Evolutionary conservation across 2,797 vertebrate genomes (phyloP), one percentile per base, ranked within the genome.

Genomic region (Kryptopterus vitreolus): DNA sequence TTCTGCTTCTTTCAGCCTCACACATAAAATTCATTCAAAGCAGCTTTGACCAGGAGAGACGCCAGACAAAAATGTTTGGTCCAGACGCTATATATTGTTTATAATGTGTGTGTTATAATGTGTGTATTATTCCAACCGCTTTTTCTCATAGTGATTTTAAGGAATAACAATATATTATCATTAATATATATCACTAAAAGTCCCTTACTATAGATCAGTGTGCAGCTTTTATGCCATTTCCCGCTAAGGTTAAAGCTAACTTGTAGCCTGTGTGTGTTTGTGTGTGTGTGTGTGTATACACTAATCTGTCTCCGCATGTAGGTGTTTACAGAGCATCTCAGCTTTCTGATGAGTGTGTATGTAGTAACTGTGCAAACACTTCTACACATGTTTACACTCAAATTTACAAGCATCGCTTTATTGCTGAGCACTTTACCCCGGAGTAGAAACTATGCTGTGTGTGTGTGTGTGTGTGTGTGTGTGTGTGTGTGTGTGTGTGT

Each of bases 1-100:
- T 50, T 48, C 62, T 58, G 74, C 78, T 68, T 65, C 79, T 73
- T 77, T 62, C 75, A 50, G 76, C 68, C 57, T 24, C 87, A 90
- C 93, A 97, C 95, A 97, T 93, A 95, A 94, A 95, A 90, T 90
- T 94, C 95, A 95, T 98, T 98, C 94, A 97, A 94, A 94, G 93
- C 88, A 90, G 89, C 88, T 92, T 89, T 85, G 92, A 90, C 83
- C 50, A 80, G 76, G 90, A 89, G 90, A 92, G 92, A 93, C n/a
- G n/a, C 92, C 78, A 86, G 80, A 82, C 76, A 65, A 82, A 82
- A n/a, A n/a, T n/a, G n/a, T n/a, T n/a, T n/a, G n/a, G n/a, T n/a
- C n/a, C 61, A 72, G 15, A 50, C 43, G 50, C 65, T 13, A 6
- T 1, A 50, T 43, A 50, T n/a, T n/a, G n/a, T n/a, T n/a, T n/a